Evolutionary conservation across 1,140 invertebrate genomes (phyloP).

Genomic region (Danaus plexippus): DNA sequence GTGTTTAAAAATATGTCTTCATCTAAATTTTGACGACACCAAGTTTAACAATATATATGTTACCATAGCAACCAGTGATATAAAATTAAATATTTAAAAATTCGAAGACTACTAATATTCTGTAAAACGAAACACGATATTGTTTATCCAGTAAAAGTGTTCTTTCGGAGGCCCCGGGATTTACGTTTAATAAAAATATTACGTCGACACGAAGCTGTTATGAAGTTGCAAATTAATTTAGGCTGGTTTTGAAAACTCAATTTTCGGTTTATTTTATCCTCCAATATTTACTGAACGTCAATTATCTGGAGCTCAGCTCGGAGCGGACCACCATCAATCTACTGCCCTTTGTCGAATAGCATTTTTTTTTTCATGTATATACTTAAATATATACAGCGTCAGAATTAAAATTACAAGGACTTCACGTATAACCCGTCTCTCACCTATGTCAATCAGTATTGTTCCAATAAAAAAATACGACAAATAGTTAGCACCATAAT

Average conservation of each 20-base stretch:
- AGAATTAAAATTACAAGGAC: too few relatives aligned
- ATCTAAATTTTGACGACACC: too few relatives aligned
- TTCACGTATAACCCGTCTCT: too few relatives aligned
- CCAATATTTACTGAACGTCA: slow-evolving; percentile 66
- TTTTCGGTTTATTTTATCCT: slow-evolving; percentile 64
- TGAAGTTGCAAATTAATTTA: slow-evolving; percentile 68
- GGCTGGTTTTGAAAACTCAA: slow-evolving; percentile 59
- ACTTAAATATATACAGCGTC: too few relatives aligned
- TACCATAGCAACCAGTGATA: too few relatives aligned
- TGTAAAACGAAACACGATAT: slow-evolving; percentile 20
- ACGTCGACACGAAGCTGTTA: slow-evolving; percentile 50
- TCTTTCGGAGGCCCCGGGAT: slow-evolving; percentile 35
- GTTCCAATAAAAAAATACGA: too few relatives aligned
- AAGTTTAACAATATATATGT: too few relatives aligned
- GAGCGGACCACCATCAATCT: slow-evolving; percentile 8
- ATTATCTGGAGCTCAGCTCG: slow-evolving; percentile 38
- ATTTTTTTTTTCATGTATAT: slow-evolving; percentile 13
- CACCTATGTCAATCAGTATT: too few relatives aligned
- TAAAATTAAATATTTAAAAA: slow-evolving; percentile 8
- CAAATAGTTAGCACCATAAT: too few relatives aligned
- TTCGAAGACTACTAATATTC: slow-evolving; percentile 18
- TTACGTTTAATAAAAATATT: slow-evolving; percentile 60
- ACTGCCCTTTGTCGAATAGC: slow-evolving; percentile 14
- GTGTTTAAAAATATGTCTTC: too few relatives aligned
- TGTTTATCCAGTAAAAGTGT: slow-evolving; percentile 25